Evolutionary conservation across 2,888 invertebrate genomes (phyloP), one percentile per base, ranked within the genome.

Genomic region (Caenorhabditis becei): DNA sequence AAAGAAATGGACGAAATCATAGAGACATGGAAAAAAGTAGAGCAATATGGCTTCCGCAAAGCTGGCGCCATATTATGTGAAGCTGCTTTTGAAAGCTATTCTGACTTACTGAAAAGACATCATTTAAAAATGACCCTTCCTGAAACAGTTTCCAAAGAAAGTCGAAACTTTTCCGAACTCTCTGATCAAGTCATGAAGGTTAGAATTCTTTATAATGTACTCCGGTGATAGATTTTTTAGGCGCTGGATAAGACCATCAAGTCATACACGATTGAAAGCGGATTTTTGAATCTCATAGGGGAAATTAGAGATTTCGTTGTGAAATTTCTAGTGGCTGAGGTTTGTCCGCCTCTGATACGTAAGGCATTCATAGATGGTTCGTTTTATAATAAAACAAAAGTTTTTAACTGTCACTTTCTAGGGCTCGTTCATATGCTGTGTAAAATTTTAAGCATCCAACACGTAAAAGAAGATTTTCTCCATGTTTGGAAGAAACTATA

Each of bases 401-500:
- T 24, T 11, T 37, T 11, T 5, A 58, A 32, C n/a, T 14, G 20
- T 35, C 5, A 24, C 35, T 62, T 66, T 83, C 65, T 32, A 88
- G 89, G 88, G 1, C 71, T 89, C 20, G 74, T 86, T 8, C 75
- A 79, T 3, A 87, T 88, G 87, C 72, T 89, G n/a, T 83, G 71
- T n/a, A 67, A 72, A 37, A 80, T 87, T 5, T 26, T 80, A 0
- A 44, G 53, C 20, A 70, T 74, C 8, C 58, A 65, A 1, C 74
- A 80, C 24, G 51, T 86, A 24, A 82, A 62, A 51, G 89, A 88
- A 53, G 78, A 69, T 1, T 83, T 83, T 49, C 37, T 83, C 24
- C 89, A 89, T 24, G 72, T 82, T 8, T 90, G 90, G 90, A 86
- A 80, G 54, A 90, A 90, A 63, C 71, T 90, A 8, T 90, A 89